These are phyloP conservation scores for Drosophila albomicans DNA, from an alignment of 1,140 invertebrate species.

Conservation along the genomic window DNA sequence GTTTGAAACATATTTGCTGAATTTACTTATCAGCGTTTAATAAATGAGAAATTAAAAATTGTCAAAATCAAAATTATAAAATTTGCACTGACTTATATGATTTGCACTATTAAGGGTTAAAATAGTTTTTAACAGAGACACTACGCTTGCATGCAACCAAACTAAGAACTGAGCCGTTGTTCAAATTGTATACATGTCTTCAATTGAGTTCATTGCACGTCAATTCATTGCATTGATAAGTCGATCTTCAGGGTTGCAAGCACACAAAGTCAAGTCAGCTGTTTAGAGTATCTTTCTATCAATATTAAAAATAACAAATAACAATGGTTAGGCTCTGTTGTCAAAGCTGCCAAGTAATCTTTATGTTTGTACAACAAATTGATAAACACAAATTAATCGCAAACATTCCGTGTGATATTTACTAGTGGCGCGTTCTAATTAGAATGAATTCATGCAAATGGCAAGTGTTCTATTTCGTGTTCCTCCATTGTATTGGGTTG, in stretches of 20 bases:
- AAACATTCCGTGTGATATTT: not conserved
- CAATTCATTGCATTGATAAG: conserved; percentile 3
- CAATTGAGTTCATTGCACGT: not conserved
- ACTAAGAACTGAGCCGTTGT: not conserved
- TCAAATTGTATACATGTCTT: conserved; percentile 5
- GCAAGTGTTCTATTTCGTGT: conserved; percentile 19
- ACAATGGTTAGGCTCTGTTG: conserved; percentile 1
- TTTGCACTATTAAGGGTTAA: not conserved
- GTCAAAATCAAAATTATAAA: not conserved
- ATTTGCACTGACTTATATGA: not conserved
- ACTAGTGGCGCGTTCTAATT: not conserved
- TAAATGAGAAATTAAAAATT: not conserved
- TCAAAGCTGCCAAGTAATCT: not conserved
- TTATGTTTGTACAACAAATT: conserved; percentile 11
- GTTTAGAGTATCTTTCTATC: not conserved
- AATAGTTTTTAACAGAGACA: not conserved
- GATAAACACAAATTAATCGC: conserved; percentile 15
- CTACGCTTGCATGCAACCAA: not conserved
- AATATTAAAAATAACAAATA: conserved; percentile 2
- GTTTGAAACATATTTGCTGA: too few species aligned
- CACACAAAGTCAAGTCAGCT: conserved; percentile 6
- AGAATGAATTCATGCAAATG: not conserved
- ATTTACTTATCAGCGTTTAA: not conserved
- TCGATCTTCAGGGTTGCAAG: conserved; percentile 12
- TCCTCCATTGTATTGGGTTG: conserved; percentile 25